These are phyloP conservation scores for Polydesmus complanatus DNA, from an alignment of 2,888 invertebrate genomes.

Conservation along the genomic window DNA sequence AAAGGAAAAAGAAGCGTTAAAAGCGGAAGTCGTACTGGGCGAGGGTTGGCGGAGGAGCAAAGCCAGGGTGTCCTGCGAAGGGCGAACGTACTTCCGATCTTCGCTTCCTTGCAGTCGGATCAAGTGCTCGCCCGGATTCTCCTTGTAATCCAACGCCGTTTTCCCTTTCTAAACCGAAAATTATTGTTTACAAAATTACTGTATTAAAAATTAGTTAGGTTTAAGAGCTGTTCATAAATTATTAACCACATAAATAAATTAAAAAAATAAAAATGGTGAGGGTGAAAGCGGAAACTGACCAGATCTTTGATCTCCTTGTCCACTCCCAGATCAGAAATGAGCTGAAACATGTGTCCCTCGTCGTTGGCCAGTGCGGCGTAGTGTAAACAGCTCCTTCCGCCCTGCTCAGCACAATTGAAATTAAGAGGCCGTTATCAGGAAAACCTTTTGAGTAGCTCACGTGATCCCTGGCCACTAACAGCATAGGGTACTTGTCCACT, in stretches of 20 bases:
- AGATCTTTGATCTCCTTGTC: conserved; percentile 68
- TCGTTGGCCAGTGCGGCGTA: conserved; percentile 41
- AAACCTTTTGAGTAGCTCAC: conserved; percentile 24
- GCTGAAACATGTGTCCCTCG: conserved; percentile 73
- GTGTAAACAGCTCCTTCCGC: conserved; percentile 39
- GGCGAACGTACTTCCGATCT: neutral
- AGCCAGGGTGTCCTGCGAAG: conserved; percentile 5
- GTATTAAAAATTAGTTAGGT: too few species aligned
- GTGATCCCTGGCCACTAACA: conserved; percentile 34
- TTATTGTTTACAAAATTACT: neutral
- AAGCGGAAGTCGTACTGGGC: neutral
- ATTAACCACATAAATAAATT: neutral
- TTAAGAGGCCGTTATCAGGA: too few species aligned
- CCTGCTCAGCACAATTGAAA: too few species aligned
- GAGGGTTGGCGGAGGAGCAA: conserved; percentile 11
- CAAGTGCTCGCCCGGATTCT: conserved; percentile 42
- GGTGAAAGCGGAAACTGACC: conserved; percentile 39
- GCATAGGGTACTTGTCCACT: conserved; percentile 31
- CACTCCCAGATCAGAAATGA: conserved; percentile 69
- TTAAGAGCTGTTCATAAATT: too few species aligned
- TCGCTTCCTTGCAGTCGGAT: conserved; percentile 49
- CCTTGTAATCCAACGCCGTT: conserved; percentile 62
- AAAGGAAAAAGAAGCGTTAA: neutral
- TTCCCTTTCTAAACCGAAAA: conserved; percentile 48
- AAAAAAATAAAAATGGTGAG: neutral